These are phyloP conservation scores for Champsocephalus esox DNA, from an alignment of 2,797 vertebrate species.

Conservation along the genomic window DNA sequence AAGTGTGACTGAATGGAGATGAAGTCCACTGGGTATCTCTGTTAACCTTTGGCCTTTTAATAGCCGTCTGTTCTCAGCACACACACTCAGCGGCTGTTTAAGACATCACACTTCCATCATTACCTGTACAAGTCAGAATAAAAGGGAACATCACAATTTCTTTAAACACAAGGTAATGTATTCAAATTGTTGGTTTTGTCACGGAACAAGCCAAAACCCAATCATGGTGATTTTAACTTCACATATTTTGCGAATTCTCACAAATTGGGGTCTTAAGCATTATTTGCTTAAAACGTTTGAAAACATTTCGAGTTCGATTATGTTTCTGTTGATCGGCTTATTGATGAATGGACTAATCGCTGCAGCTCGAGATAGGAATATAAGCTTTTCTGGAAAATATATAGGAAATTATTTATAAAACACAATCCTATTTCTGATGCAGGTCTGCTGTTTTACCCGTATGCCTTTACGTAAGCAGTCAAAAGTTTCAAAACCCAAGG, in stretches of 20 bases:
- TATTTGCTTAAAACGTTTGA: background rate
- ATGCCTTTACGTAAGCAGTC: background rate
- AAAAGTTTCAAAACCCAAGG: background rate
- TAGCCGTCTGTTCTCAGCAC: constrained; percentile 18
- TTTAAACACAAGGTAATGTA: too few species aligned
- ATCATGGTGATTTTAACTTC: background rate
- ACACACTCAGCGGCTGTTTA: constrained; percentile 38
- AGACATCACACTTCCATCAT: constrained; percentile 35
- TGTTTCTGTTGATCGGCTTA: background rate
- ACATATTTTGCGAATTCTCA: background rate
- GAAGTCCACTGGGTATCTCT: constrained; percentile 61
- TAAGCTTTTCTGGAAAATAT: background rate
- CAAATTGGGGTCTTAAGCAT: background rate
- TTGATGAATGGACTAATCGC: background rate
- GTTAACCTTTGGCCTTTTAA: constrained; percentile 71
- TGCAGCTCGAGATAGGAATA: background rate
- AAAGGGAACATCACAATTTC: too few species aligned
- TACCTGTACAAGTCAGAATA: constrained; percentile 2
- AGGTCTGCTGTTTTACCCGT: background rate
- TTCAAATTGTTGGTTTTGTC: too few species aligned
- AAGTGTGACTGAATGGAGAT: constrained; percentile 61
- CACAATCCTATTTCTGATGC: background rate
- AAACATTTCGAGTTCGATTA: background rate
- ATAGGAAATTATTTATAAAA: too few species aligned
- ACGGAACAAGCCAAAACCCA: background rate